Evolutionary conservation across 2,888 invertebrate genomes (phyloP).

Genomic region (Catocala nupta): DNA sequence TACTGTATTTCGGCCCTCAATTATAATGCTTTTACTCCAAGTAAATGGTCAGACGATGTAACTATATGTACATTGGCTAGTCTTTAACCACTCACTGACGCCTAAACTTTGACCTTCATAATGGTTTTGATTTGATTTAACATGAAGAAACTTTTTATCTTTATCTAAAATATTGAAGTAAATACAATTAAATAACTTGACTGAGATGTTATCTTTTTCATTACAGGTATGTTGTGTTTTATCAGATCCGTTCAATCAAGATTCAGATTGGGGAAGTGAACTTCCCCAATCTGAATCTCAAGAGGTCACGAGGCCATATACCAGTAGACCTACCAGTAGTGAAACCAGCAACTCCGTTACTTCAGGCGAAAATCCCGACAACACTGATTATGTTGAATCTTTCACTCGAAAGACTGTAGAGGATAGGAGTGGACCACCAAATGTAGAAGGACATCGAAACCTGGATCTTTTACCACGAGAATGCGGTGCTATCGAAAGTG

Average conservation of each 20-base stretch:
- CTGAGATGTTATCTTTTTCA: not conserved
- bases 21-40: no score
- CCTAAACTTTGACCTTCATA: no score
- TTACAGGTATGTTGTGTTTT: conserved; percentile 64
- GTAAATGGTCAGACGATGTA: no score
- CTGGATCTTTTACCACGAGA: conserved; percentile 61
- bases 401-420: conserved; percentile 28
- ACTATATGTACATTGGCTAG: no score
- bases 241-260: not conserved
- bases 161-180: no score
- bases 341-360: conserved; percentile 14
- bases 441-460: conserved; percentile 51
- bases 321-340: not conserved
- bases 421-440: conserved; percentile 29
- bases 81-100: no score
- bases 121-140: no score
- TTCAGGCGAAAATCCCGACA: conserved; percentile 2
- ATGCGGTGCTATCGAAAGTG: conserved; percentile 87
- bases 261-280: not conserved
- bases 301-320: not conserved
- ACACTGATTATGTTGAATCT: conserved; percentile 25
- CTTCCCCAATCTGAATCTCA: not conserved
- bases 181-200: no score
- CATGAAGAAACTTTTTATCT: no score
- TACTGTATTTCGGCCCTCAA: no score